phyloP scores from a whole-genome alignment of 2,888 invertebrate species.

The Thyatira batis region DNA sequence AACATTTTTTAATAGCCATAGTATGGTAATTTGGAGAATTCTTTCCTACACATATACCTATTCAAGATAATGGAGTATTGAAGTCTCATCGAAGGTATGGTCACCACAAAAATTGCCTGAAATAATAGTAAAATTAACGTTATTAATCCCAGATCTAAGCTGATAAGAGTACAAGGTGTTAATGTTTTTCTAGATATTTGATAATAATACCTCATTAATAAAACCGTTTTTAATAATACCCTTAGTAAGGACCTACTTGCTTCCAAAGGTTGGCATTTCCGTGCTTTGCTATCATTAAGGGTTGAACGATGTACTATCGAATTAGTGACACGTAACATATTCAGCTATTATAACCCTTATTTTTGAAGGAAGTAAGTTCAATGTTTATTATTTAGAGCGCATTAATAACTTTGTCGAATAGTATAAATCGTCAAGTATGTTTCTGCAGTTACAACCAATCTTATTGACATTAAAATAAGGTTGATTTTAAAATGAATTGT shows the following conservation, averaged over 20 bases:
- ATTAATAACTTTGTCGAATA: neutral
- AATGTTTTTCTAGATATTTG: neutral
- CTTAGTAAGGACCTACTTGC: constrained; percentile 16
- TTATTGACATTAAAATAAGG: neutral
- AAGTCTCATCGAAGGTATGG: too few relatives aligned
- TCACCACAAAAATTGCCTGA: too few relatives aligned
- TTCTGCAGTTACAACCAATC: neutral
- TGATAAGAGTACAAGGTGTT: neutral
- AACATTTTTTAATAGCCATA: neutral
- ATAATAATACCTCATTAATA: neutral
- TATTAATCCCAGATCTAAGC: too few relatives aligned
- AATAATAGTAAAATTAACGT: too few relatives aligned
- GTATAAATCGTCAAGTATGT: neutral
- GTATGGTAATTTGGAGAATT: neutral
- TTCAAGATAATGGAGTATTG: neutral
- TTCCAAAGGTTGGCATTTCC: constrained; percentile 37
- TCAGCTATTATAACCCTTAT: neutral
- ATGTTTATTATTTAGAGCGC: neutral
- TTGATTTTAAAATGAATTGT: neutral
- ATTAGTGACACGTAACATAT: constrained; percentile 20
- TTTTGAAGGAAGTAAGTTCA: neutral
- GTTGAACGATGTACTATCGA: constrained; percentile 25
- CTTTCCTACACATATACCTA: neutral
- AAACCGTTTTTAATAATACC: neutral
- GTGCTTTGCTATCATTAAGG: constrained; percentile 31